Percentiles rank a stretch among this genome's conserved stretches.
Evolutionary conservation across 2,888 invertebrate genomes (phyloP).

Genomic region (Thelaira solivaga): DNA sequence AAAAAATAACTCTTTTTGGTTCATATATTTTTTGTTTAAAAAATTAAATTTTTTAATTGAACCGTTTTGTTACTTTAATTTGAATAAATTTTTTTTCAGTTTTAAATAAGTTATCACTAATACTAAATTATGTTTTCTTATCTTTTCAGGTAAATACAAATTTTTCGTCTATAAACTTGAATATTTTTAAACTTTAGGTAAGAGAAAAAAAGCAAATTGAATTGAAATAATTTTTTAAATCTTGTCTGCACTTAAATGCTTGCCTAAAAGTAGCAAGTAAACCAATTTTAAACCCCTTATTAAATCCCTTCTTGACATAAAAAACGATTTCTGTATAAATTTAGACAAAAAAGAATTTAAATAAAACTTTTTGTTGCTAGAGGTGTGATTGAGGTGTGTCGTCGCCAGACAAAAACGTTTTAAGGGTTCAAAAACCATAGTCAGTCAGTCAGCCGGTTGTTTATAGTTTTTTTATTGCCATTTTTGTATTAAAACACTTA

Average conservation of each 20-base stretch:
- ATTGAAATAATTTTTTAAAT: no score
- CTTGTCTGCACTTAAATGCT: no score
- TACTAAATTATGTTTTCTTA: neutral
- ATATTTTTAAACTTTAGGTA: conserved; percentile 4
- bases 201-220: neutral
- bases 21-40: no score
- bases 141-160: conserved; percentile 32
- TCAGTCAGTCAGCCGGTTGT: conserved; percentile 1
- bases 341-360: neutral
- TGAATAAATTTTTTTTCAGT: neutral
- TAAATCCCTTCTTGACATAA: no score
- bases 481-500: conserved; percentile 38
- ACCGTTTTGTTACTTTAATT: neutral
- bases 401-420: neutral
- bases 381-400: conserved; percentile 58
- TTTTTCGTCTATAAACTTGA: neutral
- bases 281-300: no score
- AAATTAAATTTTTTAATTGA: no score
- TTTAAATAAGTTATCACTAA: neutral
- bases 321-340: conserved; percentile 1
- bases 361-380: neutral
- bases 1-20: no score
- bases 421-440: conserved; percentile 29
- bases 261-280: no score
- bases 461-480: conserved; percentile 5